These are phyloP conservation scores for Cantharis lateralis DNA, from an alignment of 2,888 invertebrate genomes.

Conservation along the genomic window DNA sequence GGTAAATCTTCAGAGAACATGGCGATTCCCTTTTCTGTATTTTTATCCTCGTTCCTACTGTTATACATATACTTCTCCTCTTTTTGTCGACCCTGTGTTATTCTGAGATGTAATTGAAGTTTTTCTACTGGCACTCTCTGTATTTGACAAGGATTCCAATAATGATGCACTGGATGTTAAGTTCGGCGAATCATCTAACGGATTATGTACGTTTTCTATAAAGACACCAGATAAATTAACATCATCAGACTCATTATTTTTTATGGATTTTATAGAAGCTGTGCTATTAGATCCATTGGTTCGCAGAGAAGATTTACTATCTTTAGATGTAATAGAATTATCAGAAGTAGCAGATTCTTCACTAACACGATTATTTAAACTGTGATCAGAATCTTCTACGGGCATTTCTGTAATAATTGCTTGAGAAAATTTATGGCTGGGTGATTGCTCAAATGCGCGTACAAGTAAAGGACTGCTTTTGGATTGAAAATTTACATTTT, in stretches of 20 bases:
- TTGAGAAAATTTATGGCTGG: slow-evolving; percentile 16
- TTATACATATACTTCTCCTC: slow-evolving; percentile 63
- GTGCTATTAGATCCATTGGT: slow-evolving; percentile 49
- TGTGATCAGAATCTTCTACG: slow-evolving; percentile 28
- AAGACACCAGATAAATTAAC: slow-evolving; percentile 36
- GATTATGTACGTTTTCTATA: background rate
- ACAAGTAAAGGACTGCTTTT: slow-evolving; percentile 41
- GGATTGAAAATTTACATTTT: slow-evolving; percentile 38
- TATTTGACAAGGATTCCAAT: slow-evolving; percentile 40
- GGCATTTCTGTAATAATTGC: slow-evolving; percentile 30
- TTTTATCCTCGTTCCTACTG: background rate
- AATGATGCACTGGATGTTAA: slow-evolving; percentile 41
- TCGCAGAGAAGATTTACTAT: slow-evolving; percentile 50
- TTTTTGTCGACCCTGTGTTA: slow-evolving; percentile 55
- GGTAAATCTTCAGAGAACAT: too few species aligned
- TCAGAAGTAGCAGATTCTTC: slow-evolving; percentile 51
- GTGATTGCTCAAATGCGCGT: slow-evolving; percentile 33
- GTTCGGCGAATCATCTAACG: slow-evolving; percentile 14
- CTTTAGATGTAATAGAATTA: slow-evolving; percentile 47
- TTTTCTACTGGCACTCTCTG: slow-evolving; percentile 53
- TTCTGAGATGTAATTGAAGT: slow-evolving; percentile 55
- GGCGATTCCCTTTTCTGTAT: too few species aligned
- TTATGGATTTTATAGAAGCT: slow-evolving; percentile 45
- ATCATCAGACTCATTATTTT: slow-evolving; percentile 37
- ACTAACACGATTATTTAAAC: slow-evolving; percentile 49